These are phyloP conservation scores for Orthosia gracilis DNA, from an alignment of 2,888 invertebrate genomes.

Conservation along the genomic window DNA sequence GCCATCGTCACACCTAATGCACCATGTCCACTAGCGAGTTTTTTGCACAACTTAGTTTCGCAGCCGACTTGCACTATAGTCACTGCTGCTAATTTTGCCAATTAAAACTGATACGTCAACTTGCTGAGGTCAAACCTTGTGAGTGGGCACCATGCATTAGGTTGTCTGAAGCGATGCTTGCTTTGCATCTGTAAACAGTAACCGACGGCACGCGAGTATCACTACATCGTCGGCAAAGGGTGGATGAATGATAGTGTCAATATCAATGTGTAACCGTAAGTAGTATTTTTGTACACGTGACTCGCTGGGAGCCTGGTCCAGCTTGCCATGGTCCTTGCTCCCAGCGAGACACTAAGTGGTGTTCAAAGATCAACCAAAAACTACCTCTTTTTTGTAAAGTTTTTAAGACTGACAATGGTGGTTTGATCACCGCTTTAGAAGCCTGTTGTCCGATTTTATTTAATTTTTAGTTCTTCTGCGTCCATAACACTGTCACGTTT, in stretches of 20 bases:
- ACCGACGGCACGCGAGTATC: conserved; percentile 19
- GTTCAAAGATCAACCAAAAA: conserved; percentile 82
- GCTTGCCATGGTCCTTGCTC: conserved; percentile 60
- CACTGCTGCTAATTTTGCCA: conserved; percentile 4
- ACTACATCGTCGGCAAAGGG: conserved; percentile 64
- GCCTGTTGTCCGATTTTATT: conserved; percentile 85
- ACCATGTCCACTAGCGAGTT: conserved; percentile 36
- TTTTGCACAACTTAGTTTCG: not conserved
- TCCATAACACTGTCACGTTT: conserved; percentile 59
- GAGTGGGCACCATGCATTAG: conserved; percentile 34
- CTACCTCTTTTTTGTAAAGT: conserved; percentile 86
- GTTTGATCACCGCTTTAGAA: conserved; percentile 88
- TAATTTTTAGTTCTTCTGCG: conserved; percentile 66
- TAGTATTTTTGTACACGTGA: conserved; percentile 83
- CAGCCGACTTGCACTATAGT: conserved; percentile 1
- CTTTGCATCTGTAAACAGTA: conserved; percentile 4
- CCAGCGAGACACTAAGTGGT: conserved; percentile 69
- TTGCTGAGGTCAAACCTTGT: conserved; percentile 10
- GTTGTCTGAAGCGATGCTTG: conserved; percentile 26
- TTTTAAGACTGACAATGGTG: conserved; percentile 89
- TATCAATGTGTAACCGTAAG: conserved; percentile 80
- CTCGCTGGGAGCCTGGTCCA: conserved; percentile 64
- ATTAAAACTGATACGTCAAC: conserved; percentile 1
- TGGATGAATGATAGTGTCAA: conserved; percentile 76
- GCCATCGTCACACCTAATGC: conserved; percentile 20